Evolutionary conservation across 2,113 vertebrate species (phyloP), one percentile per base, ranked within the genome.

Genomic region (Hippocampus zosterae): DNA sequence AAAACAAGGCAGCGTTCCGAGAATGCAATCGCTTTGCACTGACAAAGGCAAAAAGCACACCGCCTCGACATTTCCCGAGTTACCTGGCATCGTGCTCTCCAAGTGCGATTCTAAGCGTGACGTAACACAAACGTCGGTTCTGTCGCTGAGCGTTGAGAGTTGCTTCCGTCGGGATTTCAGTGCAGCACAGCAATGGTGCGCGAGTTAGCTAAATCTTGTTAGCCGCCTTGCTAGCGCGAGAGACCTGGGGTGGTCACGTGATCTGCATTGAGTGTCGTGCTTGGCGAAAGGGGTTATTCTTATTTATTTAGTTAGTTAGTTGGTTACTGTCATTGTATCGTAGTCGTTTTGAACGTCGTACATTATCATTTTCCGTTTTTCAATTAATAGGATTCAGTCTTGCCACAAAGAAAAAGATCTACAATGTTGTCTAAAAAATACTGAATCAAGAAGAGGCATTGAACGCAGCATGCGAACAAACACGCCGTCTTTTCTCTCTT

Each of bases 31-130:
- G 42, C 48, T 37, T 9, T 7, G 19, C 71, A 25, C 68, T 16
- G 21, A 16, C 44, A 13, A 33, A 60, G 16, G 55, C 27, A 16
- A 12, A 48, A 37, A 29, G 29, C 15, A n/a, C 65, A 15, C 18
- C 8, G 48, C 29, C 10, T 42, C 3, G 5, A n/a, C 19, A 7
- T 7, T 13, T 13, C 27, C n/a, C 1, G 9, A 16, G 42, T 83
- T 87, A 90, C 90, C 90, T 90, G 90, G 90, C 90, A 91, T 91
- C 13, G 77, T 80, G 66, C 61, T 78, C 63, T 73, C 40, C 66
- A 57, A 61, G 75, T 68, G 72, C 56, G 13, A 50, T 9, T 80
- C 48, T 0, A 65, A 57, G 61, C 29, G 76, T 27, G 21, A 64
- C 73, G 74, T 73, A 44, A 71, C 27, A 15, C 70, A 70, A 72